Evolutionary conservation across 2,113 vertebrate species (phyloP), one percentile per base, ranked within the genome.

Genomic region (Sorex fumeus): DNA sequence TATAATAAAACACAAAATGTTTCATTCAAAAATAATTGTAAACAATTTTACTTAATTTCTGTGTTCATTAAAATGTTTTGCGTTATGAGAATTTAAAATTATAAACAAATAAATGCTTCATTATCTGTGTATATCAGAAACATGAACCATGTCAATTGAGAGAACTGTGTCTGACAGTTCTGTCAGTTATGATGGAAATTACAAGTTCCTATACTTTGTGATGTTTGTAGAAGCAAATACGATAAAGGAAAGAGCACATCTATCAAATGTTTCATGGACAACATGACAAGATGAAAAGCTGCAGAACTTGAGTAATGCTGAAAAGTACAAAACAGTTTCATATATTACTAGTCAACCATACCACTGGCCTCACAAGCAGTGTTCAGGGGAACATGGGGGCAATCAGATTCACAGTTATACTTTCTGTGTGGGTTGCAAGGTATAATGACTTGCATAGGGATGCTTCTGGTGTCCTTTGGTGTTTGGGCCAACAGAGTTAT

Each of bases 121-220:
- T 93, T 75, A 85, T 87, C 89, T 93, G 85, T 76, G 23, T 40
- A 77, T 60, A 92, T 92, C 87, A 84, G 91, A 95, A 88, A 60
- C 28, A 88, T 7, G 8, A 11, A 90, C 30, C 2, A 88, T 75
- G 34, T 88, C 87, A 93, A 77, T 2, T 80, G 70, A 95, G 60
- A 93, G 62, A 93, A 94, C 40, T 79, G 15, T 75, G 50, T 34
- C 53, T 74, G 19, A 12, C 60, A 67, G 23, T 47, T 30, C 18
- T 90, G 75, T 94, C 71, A 94, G 45, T 76, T 91, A 88, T 66
- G 76, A 91, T 86, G 71, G 88, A 83, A 88, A 91, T 88, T 87
- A 82, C 9, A 81, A 90, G 87, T 84, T 30, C 53, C 84, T 71
- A 67, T 27, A 83, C 47, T 89, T 32, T 71, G 43, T 84, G 62